Evolutionary conservation across 2,888 invertebrate species (phyloP).

Genomic region (Sepiola atlantica): DNA sequence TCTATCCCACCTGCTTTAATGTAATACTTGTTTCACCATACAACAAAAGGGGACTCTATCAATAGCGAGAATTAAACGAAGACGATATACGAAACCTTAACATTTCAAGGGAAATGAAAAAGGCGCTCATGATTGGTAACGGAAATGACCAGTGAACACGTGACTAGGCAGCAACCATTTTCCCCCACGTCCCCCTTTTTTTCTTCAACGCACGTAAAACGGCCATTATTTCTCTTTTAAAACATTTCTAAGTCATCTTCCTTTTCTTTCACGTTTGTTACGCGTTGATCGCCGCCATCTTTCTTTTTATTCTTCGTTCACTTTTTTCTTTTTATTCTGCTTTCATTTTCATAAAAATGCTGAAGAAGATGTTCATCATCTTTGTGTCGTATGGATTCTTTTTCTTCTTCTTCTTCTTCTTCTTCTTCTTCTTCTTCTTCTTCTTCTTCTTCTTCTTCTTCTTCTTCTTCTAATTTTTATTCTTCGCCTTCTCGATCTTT

Average conservation of each 20-base stretch:
- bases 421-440: no score
- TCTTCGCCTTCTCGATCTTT: no score
- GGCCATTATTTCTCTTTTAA: not conserved
- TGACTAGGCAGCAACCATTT: not conserved
- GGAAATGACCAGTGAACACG: constrained; percentile 6
- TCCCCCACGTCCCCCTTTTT: not conserved
- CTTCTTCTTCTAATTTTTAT: no score
- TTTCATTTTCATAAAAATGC: no score
- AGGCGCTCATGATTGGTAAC: not conserved
- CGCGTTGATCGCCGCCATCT: not conserved
- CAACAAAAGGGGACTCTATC: not conserved
- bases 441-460: no score
- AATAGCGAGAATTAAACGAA: not conserved
- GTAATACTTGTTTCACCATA: not conserved
- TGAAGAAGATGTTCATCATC: no score
- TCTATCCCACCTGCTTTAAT: no score
- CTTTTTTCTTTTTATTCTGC: no score
- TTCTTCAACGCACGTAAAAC: not conserved
- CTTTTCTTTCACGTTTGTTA: not conserved
- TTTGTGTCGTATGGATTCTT: no score
- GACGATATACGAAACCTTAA: not conserved
- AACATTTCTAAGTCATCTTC: not conserved
- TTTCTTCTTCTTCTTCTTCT: no score
- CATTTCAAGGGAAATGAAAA: not conserved
- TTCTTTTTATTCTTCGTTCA: not conserved